phyloP scores from a whole-genome alignment of 2,888 invertebrate species.

The Linhomoeus sp. region DNA sequence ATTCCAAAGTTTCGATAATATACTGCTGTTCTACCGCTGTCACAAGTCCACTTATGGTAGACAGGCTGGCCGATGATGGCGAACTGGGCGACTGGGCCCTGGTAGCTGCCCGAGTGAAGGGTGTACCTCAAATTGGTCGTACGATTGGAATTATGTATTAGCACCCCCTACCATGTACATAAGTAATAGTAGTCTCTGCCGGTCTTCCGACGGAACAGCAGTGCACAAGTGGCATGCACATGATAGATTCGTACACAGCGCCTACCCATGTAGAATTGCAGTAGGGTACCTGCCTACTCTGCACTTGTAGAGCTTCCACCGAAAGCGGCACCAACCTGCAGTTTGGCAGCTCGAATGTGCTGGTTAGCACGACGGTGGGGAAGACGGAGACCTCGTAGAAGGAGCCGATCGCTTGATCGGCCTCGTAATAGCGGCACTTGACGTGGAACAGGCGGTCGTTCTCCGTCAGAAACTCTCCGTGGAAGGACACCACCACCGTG shows the following conservation, averaged over 20 bases:
- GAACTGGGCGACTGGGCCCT: constrained; percentile 1
- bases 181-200: too few relatives aligned
- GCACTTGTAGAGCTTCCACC: too few relatives aligned
- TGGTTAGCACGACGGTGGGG: background rate
- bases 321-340: background rate
- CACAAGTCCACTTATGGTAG: constrained; percentile 2
- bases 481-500: constrained; percentile 1
- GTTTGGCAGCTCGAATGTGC: background rate
- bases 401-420: background rate
- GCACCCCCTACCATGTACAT: too few relatives aligned
- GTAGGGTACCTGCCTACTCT: too few relatives aligned
- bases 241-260: too few relatives aligned
- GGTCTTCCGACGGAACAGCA: too few relatives aligned
- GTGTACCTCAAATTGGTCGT: background rate
- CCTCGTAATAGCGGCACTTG: constrained; percentile 1
- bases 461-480: constrained; percentile 1
- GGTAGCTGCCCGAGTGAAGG: background rate
- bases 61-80: background rate
- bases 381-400: constrained; percentile 1
- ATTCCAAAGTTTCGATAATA: too few relatives aligned
- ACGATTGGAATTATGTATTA: too few relatives aligned
- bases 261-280: too few relatives aligned
- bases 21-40: background rate
- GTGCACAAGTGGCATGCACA: too few relatives aligned
- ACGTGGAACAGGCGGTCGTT: constrained; percentile 2